These are phyloP conservation scores for Tiliqua scincoides DNA, from an alignment of 2,113 vertebrate species.

Conservation along the genomic window DNA sequence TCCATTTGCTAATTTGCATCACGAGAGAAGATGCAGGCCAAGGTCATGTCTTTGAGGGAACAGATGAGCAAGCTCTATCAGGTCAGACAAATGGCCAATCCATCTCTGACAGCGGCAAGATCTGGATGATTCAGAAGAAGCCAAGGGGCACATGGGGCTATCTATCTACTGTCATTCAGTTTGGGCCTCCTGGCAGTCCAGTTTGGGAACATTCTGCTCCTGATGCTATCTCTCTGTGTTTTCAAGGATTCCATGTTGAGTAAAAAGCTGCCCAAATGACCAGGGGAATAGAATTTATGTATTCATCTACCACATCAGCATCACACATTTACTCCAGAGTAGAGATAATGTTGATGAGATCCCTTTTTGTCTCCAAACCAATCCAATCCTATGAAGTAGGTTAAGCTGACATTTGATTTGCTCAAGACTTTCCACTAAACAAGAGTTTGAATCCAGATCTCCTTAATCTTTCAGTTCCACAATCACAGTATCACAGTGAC, in stretches of 20 bases:
- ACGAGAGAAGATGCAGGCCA: not conserved
- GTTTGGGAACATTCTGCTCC: conserved; percentile 10
- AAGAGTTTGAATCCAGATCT: not conserved
- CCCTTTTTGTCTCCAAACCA: too few relatives aligned
- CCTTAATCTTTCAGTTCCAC: not conserved
- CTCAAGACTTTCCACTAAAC: not conserved
- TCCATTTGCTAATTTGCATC: conserved; percentile 4
- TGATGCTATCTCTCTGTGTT: not conserved
- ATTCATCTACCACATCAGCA: not conserved
- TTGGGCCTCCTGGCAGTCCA: not conserved
- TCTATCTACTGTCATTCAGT: conserved; percentile 16
- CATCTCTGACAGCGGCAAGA: not conserved
- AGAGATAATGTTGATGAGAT: too few relatives aligned
- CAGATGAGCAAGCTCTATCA: not conserved
- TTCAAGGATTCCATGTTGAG: conserved; percentile 5
- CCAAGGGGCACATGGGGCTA: not conserved
- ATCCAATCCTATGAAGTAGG: too few relatives aligned
- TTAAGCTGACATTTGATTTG: not conserved
- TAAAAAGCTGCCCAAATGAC: not conserved
- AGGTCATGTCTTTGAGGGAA: conserved; percentile 3
- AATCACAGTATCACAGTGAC: not conserved
- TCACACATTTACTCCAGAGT: not conserved
- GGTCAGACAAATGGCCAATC: not conserved
- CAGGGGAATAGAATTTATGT: not conserved
- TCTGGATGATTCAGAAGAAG: conserved; percentile 21